Base-by-base conservation (phyloP, 2,888 invertebrate species). In the Macaria liturata region DNA sequence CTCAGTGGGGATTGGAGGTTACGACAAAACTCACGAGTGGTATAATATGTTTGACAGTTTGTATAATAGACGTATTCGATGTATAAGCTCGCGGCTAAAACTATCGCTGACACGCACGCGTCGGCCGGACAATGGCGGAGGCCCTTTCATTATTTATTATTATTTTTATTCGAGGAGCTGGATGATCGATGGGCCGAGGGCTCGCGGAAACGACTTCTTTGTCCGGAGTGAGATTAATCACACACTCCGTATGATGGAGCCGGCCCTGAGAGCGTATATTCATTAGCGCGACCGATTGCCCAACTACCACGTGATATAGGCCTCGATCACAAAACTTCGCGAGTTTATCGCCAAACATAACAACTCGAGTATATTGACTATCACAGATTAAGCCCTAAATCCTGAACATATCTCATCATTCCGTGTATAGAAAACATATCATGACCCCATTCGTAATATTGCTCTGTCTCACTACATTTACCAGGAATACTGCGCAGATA, bases 81-180 rank as follows among this genome's bases (percentile, higher is more conserved):
- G 54, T 49, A 61, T 67, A 60, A 64, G 61, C 42, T 61, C 54
- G 61, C 52, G 70, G 65, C 76, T 73, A 71, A 78, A 84, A 86
- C 81, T 86, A 84, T 80, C 77, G 79, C 76, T 78, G 81, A 79
- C 86, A 84, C 86, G 86, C 87, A 84, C 84, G 76, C 77, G 78
- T 78, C 79, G 80, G 80, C 80, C 78, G 81, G 83, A 88, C 88
- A 88, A 87, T 84, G 78, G 86, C 81, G 77, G 70, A 75, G 76
- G 80, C 81, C 80, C 58, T 66, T 65, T 67, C 65, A 66, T 86
- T 88, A 87, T 85, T 88, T 86, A 88, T 88, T 87, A 89, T 88
- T 90, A 88, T 89, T 90, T 88, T 90, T 89, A 89, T 89, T 85
- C 81, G 81, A 81, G 80, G 80, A 82, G 84, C 81, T 81, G 81